Conservation (phyloP, 2,888 invertebrate species). For the Cristatella mucedo region DNA sequence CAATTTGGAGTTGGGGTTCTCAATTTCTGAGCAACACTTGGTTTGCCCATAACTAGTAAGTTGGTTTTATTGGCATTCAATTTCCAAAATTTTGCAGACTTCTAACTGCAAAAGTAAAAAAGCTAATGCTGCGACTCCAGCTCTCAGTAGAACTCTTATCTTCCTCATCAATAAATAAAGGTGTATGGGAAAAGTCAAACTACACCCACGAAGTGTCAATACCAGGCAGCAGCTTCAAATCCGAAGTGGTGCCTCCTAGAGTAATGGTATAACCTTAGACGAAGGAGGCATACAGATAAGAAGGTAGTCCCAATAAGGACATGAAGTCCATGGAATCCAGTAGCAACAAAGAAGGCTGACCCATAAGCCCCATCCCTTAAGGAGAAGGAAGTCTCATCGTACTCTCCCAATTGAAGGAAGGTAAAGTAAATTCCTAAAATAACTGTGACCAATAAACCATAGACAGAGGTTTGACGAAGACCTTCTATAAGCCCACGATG, state of each 20-base stretch:
- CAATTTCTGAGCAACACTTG: too few species aligned
- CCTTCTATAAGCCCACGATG: slow-evolving; percentile 44
- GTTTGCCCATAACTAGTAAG: too few species aligned
- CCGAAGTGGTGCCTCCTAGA: slow-evolving; percentile 47
- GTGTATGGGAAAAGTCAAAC: slow-evolving; percentile 49
- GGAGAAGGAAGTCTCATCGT: slow-evolving; percentile 48
- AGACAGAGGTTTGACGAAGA: slow-evolving; percentile 39
- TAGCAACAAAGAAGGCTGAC: slow-evolving; percentile 54
- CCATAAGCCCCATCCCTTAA: slow-evolving; percentile 51
- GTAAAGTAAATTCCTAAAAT: slow-evolving; percentile 51
- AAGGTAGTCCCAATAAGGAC: slow-evolving; percentile 50
- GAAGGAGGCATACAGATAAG: slow-evolving; percentile 43
- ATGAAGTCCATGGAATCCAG: slow-evolving; percentile 59
- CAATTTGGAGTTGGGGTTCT: too few species aligned
- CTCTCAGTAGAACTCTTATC: too few species aligned
- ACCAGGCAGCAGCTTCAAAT: slow-evolving; percentile 52
- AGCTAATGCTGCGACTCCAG: too few species aligned
- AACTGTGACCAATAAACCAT: slow-evolving; percentile 44
- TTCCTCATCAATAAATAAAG: slow-evolving; percentile 54
- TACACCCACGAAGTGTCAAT: slow-evolving; percentile 54
- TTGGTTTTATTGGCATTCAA: too few species aligned
- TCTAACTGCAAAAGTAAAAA: too few species aligned
- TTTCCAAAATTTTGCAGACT: too few species aligned
- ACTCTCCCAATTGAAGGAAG: slow-evolving; percentile 52
- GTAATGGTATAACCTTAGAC: slow-evolving; percentile 43